Evolutionary conservation across 2,888 invertebrate species (phyloP).

Genomic region (Tetragonula carbonaria): DNA sequence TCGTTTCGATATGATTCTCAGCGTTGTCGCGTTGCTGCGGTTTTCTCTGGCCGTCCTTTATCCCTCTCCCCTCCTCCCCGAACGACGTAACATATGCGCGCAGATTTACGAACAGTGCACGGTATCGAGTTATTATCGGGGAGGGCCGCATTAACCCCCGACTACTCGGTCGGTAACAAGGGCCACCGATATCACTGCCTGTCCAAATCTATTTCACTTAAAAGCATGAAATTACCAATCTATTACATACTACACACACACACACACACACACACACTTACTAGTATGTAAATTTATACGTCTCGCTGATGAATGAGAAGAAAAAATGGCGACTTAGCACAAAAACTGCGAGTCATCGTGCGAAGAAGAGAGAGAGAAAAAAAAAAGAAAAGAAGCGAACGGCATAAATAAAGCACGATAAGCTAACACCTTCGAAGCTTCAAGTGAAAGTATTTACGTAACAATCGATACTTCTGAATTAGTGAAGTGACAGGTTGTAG

Average conservation of each 20-base stretch:
- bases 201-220: slow-evolving; percentile 42
- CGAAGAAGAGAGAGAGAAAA: too few relatives aligned
- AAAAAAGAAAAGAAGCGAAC: too few relatives aligned
- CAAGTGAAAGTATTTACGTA: too few relatives aligned
- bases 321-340: too few relatives aligned
- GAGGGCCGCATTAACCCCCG: slow-evolving; percentile 53
- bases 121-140: slow-evolving; percentile 64
- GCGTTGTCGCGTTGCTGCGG: slow-evolving; percentile 13
- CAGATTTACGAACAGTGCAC: slow-evolving; percentile 45
- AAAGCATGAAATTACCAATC: neutral
- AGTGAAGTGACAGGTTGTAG: neutral
- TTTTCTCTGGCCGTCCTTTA: slow-evolving; percentile 9
- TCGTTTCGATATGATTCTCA: slow-evolving; percentile 27
- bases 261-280: neutral
- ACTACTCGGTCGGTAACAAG: slow-evolving; percentile 49
- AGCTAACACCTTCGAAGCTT: too few relatives aligned
- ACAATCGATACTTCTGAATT: neutral
- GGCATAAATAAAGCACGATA: too few relatives aligned
- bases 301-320: too few relatives aligned
- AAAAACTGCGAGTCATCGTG: too few relatives aligned
- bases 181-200: slow-evolving; percentile 30
- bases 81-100: slow-evolving; percentile 35
- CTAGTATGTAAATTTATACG: neutral
- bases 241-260: neutral
- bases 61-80: neutral